These are phyloP conservation scores for Trichonephila inaurata DNA, from an alignment of 1,140 invertebrate species.

Conservation along the genomic window DNA sequence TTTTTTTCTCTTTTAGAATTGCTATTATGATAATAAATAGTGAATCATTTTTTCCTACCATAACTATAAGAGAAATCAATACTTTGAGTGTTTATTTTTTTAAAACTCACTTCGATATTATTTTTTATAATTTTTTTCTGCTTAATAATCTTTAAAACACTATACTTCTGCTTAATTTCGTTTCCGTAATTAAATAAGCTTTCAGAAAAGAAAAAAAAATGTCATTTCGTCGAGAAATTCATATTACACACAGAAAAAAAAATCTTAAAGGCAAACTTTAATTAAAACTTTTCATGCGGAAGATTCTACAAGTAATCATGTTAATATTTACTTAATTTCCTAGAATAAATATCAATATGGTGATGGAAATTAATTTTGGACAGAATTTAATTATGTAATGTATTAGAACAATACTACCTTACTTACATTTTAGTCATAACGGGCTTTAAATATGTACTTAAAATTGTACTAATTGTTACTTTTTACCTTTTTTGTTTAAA, in stretches of 20 bases:
- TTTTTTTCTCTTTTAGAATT: neutral
- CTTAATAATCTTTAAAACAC: neutral
- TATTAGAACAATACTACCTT: neutral
- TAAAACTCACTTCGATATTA: neutral
- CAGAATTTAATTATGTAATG: neutral
- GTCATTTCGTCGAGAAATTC: neutral
- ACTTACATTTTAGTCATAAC: neutral
- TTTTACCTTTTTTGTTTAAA: too few relatives aligned
- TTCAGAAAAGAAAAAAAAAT: neutral
- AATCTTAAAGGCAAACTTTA: neutral
- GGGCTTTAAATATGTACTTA: neutral
- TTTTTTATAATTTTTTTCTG: neutral
- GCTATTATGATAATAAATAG: neutral
- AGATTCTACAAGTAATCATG: neutral
- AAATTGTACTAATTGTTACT: too few relatives aligned
- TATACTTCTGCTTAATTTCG: neutral
- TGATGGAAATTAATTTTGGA: constrained; percentile 17
- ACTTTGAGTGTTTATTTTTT: neutral
- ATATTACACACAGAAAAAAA: neutral
- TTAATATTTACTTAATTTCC: constrained; percentile 13
- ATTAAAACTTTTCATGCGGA: neutral
- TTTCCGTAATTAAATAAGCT: constrained; percentile 14
- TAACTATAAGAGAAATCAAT: neutral
- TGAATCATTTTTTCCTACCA: neutral
- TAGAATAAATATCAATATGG: neutral